A percentile compares a stretch with the other conserved stretches of the same genome.
Conservation (phyloP, 2,888 invertebrate species). For the Crematogaster levior region DNA sequence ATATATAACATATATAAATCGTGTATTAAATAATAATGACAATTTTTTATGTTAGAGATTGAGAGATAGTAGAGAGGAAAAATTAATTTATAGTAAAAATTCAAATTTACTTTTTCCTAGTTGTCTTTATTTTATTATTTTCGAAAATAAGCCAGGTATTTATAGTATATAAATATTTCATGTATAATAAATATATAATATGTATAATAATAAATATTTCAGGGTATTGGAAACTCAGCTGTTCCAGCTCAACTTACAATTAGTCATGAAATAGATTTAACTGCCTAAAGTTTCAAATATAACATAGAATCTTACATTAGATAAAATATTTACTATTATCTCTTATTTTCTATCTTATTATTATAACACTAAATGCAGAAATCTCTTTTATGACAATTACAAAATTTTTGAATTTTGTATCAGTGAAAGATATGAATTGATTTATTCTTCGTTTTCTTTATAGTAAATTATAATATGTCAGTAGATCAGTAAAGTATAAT, state of each 20-base stretch:
- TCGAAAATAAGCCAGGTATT: background rate
- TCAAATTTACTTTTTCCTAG: background rate
- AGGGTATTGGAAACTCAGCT: background rate
- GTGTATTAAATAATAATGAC: background rate
- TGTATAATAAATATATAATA: too few species aligned
- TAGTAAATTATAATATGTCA: too few species aligned
- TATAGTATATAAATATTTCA: too few species aligned
- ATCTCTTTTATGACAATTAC: background rate
- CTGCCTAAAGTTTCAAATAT: background rate
- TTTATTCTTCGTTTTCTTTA: background rate
- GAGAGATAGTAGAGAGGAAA: background rate
- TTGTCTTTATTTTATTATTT: background rate
- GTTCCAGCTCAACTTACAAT: background rate
- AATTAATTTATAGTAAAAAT: background rate
- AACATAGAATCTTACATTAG: background rate
- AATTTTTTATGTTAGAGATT: background rate
- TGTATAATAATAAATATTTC: background rate
- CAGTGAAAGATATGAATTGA: background rate
- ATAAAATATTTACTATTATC: background rate
- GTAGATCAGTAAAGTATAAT: too few species aligned
- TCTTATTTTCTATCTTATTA: constrained; percentile 8
- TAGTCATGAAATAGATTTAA: constrained; percentile 21
- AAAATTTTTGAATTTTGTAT: background rate
- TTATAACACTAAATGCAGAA: background rate
- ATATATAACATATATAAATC: background rate